Evolutionary conservation across 2,888 invertebrate genomes (phyloP).

Genomic region (Drosophila stalkeri): DNA sequence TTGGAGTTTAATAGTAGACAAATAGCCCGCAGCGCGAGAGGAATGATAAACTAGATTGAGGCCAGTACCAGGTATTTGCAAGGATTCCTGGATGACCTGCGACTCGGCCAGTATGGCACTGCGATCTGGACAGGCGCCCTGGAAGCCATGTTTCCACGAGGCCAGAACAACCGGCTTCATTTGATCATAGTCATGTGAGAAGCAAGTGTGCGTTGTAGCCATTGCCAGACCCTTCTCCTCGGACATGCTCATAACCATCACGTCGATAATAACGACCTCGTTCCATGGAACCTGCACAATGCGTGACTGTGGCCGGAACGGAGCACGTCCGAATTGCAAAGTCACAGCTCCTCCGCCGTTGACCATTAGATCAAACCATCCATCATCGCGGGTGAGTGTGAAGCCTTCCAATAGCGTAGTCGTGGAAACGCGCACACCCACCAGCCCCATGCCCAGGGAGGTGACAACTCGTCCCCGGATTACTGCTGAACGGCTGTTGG

Average conservation of each 20-base stretch:
- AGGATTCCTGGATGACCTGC: slow-evolving; percentile 97
- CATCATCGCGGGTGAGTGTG: slow-evolving; percentile 95
- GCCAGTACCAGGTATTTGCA: slow-evolving; percentile 97
- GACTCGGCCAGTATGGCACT: slow-evolving; percentile 96
- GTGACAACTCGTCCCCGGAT: slow-evolving; percentile 97
- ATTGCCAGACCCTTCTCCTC: slow-evolving; percentile 90
- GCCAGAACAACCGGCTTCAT: slow-evolving; percentile 97
- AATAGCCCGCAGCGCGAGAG: slow-evolving; percentile 96
- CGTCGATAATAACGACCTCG: slow-evolving; percentile 97
- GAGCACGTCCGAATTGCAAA: slow-evolving; percentile 96
- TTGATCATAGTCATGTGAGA: slow-evolving; percentile 94
- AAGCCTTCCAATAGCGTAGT: slow-evolving; percentile 98
- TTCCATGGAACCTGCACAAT: slow-evolving; percentile 98
- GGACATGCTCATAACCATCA: slow-evolving; percentile 92
- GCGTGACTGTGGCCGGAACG: slow-evolving; percentile 94
- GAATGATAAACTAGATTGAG: slow-evolving; percentile 98
- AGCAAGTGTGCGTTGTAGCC: slow-evolving; percentile 91
- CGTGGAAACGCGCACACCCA: slow-evolving; percentile 98
- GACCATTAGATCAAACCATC: slow-evolving; percentile 98
- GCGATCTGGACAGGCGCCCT: slow-evolving; percentile 96
- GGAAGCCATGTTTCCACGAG: slow-evolving; percentile 97
- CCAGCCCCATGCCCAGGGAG: slow-evolving; percentile 95
- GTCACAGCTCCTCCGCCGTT: slow-evolving; percentile 99
- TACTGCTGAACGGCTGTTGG: slow-evolving; percentile 95
- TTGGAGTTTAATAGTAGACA: slow-evolving; percentile 96